phyloP scores from a whole-genome alignment of 2,888 invertebrate genomes.

The Mimumesa dahlbomi region DNA sequence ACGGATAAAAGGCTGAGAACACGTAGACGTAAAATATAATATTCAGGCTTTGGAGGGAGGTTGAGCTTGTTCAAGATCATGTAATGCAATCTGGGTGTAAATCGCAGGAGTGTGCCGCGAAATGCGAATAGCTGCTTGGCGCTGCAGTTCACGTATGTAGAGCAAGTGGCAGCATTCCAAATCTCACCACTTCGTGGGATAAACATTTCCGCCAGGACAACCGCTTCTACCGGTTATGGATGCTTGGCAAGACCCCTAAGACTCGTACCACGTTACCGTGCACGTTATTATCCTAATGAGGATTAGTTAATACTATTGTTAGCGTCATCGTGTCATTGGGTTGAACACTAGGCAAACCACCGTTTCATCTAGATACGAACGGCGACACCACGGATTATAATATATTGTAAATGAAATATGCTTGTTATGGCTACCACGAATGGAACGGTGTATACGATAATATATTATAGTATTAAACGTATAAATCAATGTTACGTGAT shows the following conservation, averaged over 20 bases:
- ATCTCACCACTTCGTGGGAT: constrained; percentile 71
- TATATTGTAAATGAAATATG: constrained; percentile 3
- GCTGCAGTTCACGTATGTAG: constrained; percentile 73
- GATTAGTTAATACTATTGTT: constrained; percentile 29
- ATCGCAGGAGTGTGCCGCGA: constrained; percentile 67
- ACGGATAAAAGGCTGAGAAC: constrained; percentile 15
- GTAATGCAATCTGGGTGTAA: constrained; percentile 74
- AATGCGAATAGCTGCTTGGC: constrained; percentile 69
- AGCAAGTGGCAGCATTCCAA: constrained; percentile 78
- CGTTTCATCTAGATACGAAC: neutral
- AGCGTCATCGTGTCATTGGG: neutral
- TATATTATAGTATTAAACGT: constrained; percentile 3
- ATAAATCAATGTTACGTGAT: no score
- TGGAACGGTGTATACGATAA: neutral
- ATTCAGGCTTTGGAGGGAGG: constrained; percentile 34
- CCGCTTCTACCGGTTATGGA: constrained; percentile 56
- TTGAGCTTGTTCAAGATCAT: constrained; percentile 67
- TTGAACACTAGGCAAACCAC: neutral
- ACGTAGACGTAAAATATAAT: constrained; percentile 51
- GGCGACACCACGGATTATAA: neutral
- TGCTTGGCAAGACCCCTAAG: constrained; percentile 44
- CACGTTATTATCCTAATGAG: constrained; percentile 41
- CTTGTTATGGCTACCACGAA: neutral
- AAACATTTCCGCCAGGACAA: constrained; percentile 73
- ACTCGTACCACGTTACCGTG: constrained; percentile 30